phyloP scores from a whole-genome alignment of 2,113 vertebrate species.

The Gambusia affinis region DNA sequence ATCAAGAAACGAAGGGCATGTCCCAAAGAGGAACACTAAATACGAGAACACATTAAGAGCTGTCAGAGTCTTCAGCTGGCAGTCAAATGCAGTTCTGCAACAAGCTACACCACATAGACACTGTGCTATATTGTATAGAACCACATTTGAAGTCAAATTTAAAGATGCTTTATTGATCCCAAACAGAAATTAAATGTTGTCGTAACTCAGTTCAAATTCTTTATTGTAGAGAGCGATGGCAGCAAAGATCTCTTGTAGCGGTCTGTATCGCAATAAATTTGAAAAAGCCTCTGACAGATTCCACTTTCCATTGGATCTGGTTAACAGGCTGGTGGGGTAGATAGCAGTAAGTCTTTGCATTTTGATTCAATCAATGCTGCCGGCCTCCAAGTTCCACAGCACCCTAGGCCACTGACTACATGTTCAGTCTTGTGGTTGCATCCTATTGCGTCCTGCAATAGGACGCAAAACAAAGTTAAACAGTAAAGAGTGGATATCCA shows the following conservation, averaged over 20 bases:
- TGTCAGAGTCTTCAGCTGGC: slow-evolving; percentile 7
- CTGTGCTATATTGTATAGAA: too few relatives aligned
- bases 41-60: neutral
- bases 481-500: neutral
- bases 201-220: too few relatives aligned
- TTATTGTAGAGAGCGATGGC: too few relatives aligned
- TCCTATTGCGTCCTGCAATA: too few relatives aligned
- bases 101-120: neutral
- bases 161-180: too few relatives aligned
- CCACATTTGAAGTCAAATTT: too few relatives aligned
- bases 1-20: slow-evolving; percentile 15
- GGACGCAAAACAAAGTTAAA: neutral
- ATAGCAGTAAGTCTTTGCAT: slow-evolving; percentile 28
- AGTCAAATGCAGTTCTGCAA: neutral
- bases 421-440: neutral
- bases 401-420: slow-evolving; percentile 14
- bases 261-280: too few relatives aligned
- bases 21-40: slow-evolving; percentile 8
- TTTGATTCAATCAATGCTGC: slow-evolving; percentile 24
- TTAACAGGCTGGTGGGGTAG: neutral
- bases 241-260: too few relatives aligned
- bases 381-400: slow-evolving; percentile 17
- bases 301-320: neutral
- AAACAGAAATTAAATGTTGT: too few relatives aligned
- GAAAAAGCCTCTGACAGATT: too few relatives aligned